Conservation (phyloP, 2,113 vertebrate genomes). For the Heterochromis multidens region DNA sequence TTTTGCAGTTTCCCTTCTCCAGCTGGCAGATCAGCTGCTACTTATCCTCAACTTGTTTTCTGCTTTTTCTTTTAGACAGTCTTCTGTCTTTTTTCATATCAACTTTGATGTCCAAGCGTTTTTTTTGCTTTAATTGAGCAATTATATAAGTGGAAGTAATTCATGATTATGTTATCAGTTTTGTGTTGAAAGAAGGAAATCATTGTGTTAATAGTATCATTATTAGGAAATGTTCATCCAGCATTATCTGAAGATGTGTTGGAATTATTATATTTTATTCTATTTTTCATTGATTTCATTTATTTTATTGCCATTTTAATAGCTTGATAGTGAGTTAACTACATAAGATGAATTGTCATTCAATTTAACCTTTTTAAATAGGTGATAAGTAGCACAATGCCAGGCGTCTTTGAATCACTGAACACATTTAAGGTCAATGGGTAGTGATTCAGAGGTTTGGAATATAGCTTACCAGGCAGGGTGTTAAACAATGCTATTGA, state of each 20-base stretch:
- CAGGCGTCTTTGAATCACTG: not conserved
- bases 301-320: not conserved
- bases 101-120: too few relatives aligned
- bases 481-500: not conserved
- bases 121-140: too few relatives aligned
- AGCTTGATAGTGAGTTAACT: not conserved
- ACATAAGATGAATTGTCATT: not conserved
- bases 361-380: not conserved
- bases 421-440: not conserved
- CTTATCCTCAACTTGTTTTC: too few relatives aligned
- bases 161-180: not conserved
- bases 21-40: too few relatives aligned
- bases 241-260: not conserved
- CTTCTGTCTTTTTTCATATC: too few relatives aligned
- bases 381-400: not conserved
- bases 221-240: not conserved
- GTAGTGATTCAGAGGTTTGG: conserved; percentile 20
- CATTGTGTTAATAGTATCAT: not conserved
- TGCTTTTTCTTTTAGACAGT: too few relatives aligned
- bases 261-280: not conserved
- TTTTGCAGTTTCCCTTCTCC: too few relatives aligned
- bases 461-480: not conserved
- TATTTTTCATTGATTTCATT: not conserved
- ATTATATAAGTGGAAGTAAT: too few relatives aligned
- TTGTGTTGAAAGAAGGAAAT: too few relatives aligned